Base-by-base conservation (phyloP, 2,888 invertebrate genomes). In the Trichopria drosophilae region DNA sequence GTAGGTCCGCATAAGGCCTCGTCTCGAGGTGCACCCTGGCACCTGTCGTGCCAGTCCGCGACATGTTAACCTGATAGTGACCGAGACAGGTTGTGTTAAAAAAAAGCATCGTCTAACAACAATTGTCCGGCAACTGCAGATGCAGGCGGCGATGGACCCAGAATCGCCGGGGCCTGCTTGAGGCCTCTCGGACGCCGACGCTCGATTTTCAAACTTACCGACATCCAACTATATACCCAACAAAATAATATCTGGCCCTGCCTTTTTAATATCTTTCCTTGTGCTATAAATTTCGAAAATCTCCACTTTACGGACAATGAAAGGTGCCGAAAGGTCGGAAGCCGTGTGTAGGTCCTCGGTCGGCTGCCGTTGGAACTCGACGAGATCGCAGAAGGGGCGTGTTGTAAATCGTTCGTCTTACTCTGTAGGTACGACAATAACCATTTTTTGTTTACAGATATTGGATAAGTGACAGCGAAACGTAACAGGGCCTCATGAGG, bases 381-480 rank as follows among this genome's bases (percentile, higher is more conserved):
- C n/a, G n/a, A n/a, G n/a, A n/a, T n/a, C 15, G 31, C 46, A 12
- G 32, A 42, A 34, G 44, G 47, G 10, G 9, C 40, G 32, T 31
- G 16, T 24, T 47, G 45, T 32, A 28, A 44, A 54, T 55, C 63
- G 61, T 61, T 61, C 57, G 56, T 67, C 65, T 68, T 63, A 47
- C 55, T 56, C 53, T 39, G 52, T 40, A 49, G 43, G 56, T 58
- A 58, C 63, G 63, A 66, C 61, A 65, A 66, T 63, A 66, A 63
- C 65, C 66, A 68, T 72, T 73, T 73, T 73, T 73, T 73, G 69
- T 72, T 73, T 69, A 66, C 71, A 71, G 69, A 73, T 73, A 73
- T 73, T 73, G 73, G 73, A 73, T 72, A 72, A 71, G 70, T 73
- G 72, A 73, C 72, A 73, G 73, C 69, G 65, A 51, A 51, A 50